These are phyloP conservation scores for Channa argus DNA, from an alignment of 2,113 vertebrate species.

Conservation along the genomic window DNA sequence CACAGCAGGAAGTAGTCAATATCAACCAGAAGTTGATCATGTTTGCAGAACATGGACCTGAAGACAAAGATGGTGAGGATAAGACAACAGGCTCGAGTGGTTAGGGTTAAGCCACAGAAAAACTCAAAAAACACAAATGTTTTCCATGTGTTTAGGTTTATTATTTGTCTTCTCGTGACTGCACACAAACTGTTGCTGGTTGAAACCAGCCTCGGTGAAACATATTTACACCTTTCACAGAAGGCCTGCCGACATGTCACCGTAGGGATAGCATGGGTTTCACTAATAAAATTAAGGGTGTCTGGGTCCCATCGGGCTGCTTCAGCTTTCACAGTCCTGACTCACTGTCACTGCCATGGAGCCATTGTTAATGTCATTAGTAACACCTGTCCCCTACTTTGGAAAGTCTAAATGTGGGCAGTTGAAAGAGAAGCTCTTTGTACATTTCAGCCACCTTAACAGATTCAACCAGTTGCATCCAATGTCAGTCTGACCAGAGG, in stretches of 20 bases:
- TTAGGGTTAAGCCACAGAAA: too few species aligned
- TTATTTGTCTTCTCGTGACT: slow-evolving; percentile 3
- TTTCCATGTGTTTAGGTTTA: slow-evolving; percentile 1
- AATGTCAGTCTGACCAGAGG: background rate
- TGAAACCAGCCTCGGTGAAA: background rate
- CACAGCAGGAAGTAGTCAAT: too few species aligned
- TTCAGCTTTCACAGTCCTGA: background rate
- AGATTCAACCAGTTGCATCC: background rate
- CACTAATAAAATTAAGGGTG: background rate
- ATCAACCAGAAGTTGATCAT: too few species aligned
- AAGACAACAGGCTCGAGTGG: too few species aligned
- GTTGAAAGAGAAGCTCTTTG: background rate
- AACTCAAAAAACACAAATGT: background rate
- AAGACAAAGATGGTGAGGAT: too few species aligned
- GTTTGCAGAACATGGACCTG: too few species aligned
- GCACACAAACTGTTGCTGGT: background rate
- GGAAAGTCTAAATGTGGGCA: background rate
- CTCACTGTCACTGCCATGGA: background rate
- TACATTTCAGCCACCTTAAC: background rate
- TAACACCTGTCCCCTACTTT: slow-evolving; percentile 1
- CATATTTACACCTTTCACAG: background rate
- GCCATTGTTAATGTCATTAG: slow-evolving; percentile 9
- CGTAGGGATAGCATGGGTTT: background rate
- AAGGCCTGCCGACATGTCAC: slow-evolving; percentile 4
- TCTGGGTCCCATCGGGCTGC: background rate